phyloP scores from a whole-genome alignment of 2,113 vertebrate genomes.

The Pseudopodoces humilis region DNA sequence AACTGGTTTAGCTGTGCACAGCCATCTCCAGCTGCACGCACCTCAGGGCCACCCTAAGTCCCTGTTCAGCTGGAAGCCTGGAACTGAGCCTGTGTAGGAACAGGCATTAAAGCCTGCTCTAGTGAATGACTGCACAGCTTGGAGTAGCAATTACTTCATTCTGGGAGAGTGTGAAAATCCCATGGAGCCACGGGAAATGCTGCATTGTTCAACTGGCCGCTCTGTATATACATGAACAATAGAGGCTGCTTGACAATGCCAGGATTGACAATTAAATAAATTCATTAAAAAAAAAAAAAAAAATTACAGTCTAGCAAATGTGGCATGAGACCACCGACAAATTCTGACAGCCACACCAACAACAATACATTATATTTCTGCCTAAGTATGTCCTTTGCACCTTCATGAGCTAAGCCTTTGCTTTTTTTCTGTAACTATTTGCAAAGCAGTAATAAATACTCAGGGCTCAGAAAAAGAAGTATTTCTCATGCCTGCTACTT shows the following conservation, averaged over 20 bases:
- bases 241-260: neutral
- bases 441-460: conserved; percentile 72
- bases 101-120: neutral
- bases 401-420: conserved; percentile 49
- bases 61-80: neutral
- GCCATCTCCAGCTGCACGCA: neutral
- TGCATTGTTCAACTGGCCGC: neutral
- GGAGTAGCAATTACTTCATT: neutral
- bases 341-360: conserved; percentile 49
- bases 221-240: neutral
- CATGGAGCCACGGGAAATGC: neutral
- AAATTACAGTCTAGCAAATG: neutral
- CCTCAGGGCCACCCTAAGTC: neutral
- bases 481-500: conserved; percentile 59
- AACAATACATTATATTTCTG: conserved; percentile 50
- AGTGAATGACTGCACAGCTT: neutral
- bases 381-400: conserved; percentile 39
- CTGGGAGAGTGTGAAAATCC: conserved; percentile 18
- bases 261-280: conserved; percentile 20
- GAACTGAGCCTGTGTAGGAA: neutral
- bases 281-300: neutral
- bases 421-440: conserved; percentile 41
- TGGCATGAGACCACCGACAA: neutral
- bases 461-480: conserved; percentile 70
- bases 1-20: neutral